Evolutionary conservation across 2,888 invertebrate genomes (phyloP).

Genomic region (Pseudococcus longispinus): DNA sequence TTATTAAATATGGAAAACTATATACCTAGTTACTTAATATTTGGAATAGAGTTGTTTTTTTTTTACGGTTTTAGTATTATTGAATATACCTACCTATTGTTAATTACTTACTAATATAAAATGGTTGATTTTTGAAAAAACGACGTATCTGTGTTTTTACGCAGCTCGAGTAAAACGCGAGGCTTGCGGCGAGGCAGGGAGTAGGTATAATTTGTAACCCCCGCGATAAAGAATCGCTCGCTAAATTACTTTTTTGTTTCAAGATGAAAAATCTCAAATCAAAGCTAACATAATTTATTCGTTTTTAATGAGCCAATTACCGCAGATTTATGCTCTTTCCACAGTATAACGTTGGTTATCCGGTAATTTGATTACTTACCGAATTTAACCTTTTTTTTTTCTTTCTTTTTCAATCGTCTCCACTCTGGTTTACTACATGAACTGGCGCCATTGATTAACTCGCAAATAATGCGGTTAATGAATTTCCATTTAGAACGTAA

Average conservation of each 20-base stretch:
- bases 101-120: conserved; percentile 28
- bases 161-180: neutral
- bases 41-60: neutral
- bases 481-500: conserved; percentile 44
- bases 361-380: conserved; percentile 38
- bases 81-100: neutral
- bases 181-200: neutral
- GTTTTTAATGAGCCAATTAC: conserved; percentile 46
- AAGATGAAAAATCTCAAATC: conserved; percentile 32
- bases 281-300: conserved; percentile 37
- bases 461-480: conserved; percentile 31
- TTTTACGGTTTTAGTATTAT: neutral
- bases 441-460: conserved; percentile 36
- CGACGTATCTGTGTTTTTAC: neutral
- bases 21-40: neutral
- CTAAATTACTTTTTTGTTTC: conserved; percentile 24
- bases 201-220: neutral
- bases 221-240: neutral
- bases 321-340: conserved; percentile 26
- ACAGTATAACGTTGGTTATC: neutral
- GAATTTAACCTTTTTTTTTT: conserved; percentile 15
- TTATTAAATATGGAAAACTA: neutral
- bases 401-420: conserved; percentile 7
- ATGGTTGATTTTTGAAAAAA: conserved; percentile 30
- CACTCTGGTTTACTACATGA: neutral